Percentiles rank a stretch among this genome's conserved stretches.
Evolutionary conservation across 2,113 vertebrate genomes (phyloP).

Genomic region (Oriolus oriolus): DNA sequence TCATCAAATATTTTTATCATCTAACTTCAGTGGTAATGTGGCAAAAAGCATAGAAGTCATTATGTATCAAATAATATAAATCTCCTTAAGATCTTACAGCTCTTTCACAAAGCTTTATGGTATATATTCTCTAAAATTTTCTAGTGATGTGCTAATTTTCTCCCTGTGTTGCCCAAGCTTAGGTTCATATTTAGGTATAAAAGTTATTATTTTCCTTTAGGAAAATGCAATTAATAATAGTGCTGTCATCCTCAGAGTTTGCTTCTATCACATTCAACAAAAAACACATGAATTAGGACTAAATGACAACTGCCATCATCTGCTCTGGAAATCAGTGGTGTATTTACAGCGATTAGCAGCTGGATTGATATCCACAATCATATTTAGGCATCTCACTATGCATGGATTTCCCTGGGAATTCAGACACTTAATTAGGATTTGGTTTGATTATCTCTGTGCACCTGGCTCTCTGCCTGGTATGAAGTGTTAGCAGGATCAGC

Average conservation of each 20-base stretch:
- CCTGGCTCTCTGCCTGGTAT: conserved; percentile 34
- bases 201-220: background rate
- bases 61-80: background rate
- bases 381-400: background rate
- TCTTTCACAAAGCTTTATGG: background rate
- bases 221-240: background rate
- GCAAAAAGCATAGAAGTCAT: background rate
- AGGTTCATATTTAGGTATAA: background rate
- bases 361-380: background rate
- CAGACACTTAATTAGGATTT: conserved; percentile 46
- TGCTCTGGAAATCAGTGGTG: background rate
- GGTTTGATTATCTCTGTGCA: conserved; percentile 7
- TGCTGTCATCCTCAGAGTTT: background rate
- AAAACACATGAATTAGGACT: background rate
- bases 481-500: conserved; percentile 43
- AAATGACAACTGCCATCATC: background rate
- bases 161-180: background rate
- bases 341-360: background rate
- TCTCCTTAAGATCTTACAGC: background rate
- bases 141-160: background rate
- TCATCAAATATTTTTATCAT: background rate
- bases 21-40: background rate
- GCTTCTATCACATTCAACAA: background rate
- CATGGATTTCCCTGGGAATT: conserved; percentile 32
- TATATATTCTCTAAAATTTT: background rate